Evolutionary conservation across 2,888 invertebrate species (phyloP), one percentile per base, ranked within the genome.

Genomic region (Oscheius sp.): DNA sequence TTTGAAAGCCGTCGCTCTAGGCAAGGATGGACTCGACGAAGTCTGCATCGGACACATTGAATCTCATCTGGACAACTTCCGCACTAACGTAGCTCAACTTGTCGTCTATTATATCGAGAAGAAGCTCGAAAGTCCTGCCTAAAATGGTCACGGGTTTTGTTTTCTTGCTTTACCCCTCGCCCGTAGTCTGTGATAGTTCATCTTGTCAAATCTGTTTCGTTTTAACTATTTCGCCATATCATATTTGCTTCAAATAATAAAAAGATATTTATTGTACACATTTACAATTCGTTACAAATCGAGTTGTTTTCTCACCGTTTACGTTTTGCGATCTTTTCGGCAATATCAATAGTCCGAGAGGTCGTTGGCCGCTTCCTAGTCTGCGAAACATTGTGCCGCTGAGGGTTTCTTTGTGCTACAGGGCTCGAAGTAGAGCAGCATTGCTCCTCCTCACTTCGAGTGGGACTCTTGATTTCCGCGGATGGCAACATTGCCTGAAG

Each of bases 1-100:
- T 32, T 77, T 88, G 57, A 86, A 87, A 72, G 84, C 87, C 1
- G 85, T 88, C 1, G 87, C 88, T 13, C 80, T 85, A 63, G 87
- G 87, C 10, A 74, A 86, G 53, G 87, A 87, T 3, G 87, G 85
- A 3, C 76, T 86, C 51, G 88, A 88, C 48, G 87, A 86, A 9
- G 66, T 84, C 7, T 88, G 87, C 73, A 85, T 88, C 48, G 75
- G 77, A 13, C 87, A 88, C 73, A 88, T 88, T 48, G 81, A 83
- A 47, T 76, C 79, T 13, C 86, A 88, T 73, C 73, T 88, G 55
- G 84, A 80, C 60, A 88, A 88, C 79, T 88, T 88, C 78, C 78
- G 80, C 11, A 50, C 77, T 33, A 87, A 87, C 66, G 88, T 88
- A 35, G 71, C 81, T 42, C 76, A 84, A 1, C 76, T 88, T 37